Conservation (phyloP, 30 jellyfish, hydroid and myxozoan genomes). For the Aurelia sp. region DNA sequence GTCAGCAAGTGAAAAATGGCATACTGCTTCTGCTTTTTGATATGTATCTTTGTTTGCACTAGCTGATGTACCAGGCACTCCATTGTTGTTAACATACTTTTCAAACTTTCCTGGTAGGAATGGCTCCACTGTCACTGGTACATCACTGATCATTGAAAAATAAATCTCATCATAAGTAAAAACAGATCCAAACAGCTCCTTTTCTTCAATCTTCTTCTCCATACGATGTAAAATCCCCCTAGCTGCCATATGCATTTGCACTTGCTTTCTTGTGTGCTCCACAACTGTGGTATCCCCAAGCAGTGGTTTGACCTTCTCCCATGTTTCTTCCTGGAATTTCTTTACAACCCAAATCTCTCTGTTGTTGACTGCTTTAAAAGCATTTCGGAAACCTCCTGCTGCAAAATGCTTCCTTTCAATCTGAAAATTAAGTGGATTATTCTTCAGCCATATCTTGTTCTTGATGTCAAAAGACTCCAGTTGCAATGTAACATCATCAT, state of each 20-base stretch:
- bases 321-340: slow-evolving; percentile 16
- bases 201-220: slow-evolving; percentile 19
- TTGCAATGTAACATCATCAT: slow-evolving; percentile 7
- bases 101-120: slow-evolving; percentile 36
- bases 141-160: slow-evolving; percentile 10
- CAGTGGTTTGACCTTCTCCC: slow-evolving; percentile 17
- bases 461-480: slow-evolving; percentile 1
- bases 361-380: slow-evolving; percentile 21
- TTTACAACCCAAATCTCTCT: slow-evolving; percentile 20
- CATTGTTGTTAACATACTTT: slow-evolving; percentile 41
- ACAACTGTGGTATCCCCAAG: slow-evolving; percentile 29
- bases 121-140: slow-evolving; percentile 46
- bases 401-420: slow-evolving; percentile 17
- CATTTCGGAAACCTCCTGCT: slow-evolving; percentile 31
- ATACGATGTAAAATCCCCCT: slow-evolving; percentile 27
- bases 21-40: slow-evolving; percentile 16
- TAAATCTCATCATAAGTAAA: slow-evolving; percentile 10
- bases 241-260: slow-evolving; percentile 42
- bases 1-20: slow-evolving; percentile 21
- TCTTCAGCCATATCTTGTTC: slow-evolving; percentile 2
- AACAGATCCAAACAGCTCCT: slow-evolving; percentile 23
- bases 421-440: slow-evolving; percentile 8
- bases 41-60: neutral
- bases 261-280: slow-evolving; percentile 33
- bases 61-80: slow-evolving; percentile 13